Evolutionary conservation across 2,797 vertebrate species (phyloP).

Genomic region (Syngnathus acus): DNA sequence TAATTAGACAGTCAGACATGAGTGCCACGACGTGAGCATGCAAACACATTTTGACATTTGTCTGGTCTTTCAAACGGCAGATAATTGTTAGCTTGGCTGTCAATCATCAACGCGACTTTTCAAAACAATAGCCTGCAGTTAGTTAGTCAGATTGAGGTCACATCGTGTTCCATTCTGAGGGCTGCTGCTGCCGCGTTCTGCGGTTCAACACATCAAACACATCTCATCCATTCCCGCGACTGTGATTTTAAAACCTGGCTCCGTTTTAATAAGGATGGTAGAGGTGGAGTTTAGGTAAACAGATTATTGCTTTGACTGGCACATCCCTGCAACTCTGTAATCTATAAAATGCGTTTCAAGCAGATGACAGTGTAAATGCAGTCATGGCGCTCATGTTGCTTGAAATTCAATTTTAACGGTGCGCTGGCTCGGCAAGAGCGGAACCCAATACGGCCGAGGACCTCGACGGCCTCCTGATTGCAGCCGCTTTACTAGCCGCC

Average conservation of each 20-base stretch:
- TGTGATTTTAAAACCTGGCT: conserved; percentile 17
- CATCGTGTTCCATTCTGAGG: conserved; percentile 11
- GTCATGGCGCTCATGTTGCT: conserved; percentile 35
- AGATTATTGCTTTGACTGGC: conserved; percentile 32
- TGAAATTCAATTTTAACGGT: conserved; percentile 27
- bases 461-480: conserved; percentile 10
- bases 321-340: conserved; percentile 35
- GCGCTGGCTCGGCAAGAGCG: conserved; percentile 5
- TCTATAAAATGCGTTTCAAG: conserved; percentile 41
- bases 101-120: conserved; percentile 3
- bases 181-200: conserved; percentile 9
- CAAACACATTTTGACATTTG: conserved; percentile 6
- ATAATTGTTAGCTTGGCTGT: not conserved
- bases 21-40: not conserved
- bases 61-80: not conserved
- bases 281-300: conserved; percentile 36
- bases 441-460: conserved; percentile 29
- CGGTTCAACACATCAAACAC: conserved; percentile 20
- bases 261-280: conserved; percentile 41
- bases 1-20: conserved; percentile 9
- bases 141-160: conserved; percentile 6
- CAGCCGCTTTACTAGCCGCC: conserved; percentile 8
- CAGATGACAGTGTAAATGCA: conserved; percentile 15
- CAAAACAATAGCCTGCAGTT: not conserved
- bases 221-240: conserved; percentile 26